Conservation (phyloP, 1,140 invertebrate genomes). For the Orussus abietinus region DNA sequence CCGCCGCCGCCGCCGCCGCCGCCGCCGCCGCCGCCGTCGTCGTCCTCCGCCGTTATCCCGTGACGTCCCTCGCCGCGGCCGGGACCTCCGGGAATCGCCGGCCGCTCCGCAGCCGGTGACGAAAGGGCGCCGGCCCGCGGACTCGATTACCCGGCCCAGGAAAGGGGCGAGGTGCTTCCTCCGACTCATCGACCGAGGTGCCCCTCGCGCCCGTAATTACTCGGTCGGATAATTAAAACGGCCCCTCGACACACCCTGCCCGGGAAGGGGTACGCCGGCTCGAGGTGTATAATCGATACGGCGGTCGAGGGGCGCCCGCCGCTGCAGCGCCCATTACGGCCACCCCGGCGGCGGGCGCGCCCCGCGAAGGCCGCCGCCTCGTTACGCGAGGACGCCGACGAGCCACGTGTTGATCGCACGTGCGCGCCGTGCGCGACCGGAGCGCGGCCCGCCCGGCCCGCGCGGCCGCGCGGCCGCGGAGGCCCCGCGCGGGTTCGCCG, state of each 20-base stretch:
- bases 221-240: constrained; percentile 40
- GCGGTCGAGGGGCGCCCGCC: constrained; percentile 33
- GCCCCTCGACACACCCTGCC: constrained; percentile 30
- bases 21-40: constrained; percentile 26
- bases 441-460: too few species aligned
- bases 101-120: too few species aligned
- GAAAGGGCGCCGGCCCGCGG: too few species aligned
- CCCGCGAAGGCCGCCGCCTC: too few species aligned
- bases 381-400: too few species aligned
- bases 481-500: constrained; percentile 13
- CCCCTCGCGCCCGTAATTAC: constrained; percentile 31
- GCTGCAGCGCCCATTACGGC: constrained; percentile 12
- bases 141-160: too few species aligned
- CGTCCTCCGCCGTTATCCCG: constrained; percentile 20
- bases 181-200: constrained; percentile 27
- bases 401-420: constrained; percentile 41
- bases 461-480: constrained; percentile 22
- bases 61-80: constrained; percentile 8
- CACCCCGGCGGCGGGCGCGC: too few species aligned
- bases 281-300: constrained; percentile 48
- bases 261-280: constrained; percentile 15
- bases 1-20: constrained; percentile 21
- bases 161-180: constrained; percentile 2
- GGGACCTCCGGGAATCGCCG: too few species aligned
- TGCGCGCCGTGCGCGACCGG: too few species aligned